Percentiles rank a stretch among this genome's conserved stretches.
These are phyloP conservation scores for Pteropus alecto DNA, from an alignment of 2,113 vertebrate species.

Conservation along the genomic window DNA sequence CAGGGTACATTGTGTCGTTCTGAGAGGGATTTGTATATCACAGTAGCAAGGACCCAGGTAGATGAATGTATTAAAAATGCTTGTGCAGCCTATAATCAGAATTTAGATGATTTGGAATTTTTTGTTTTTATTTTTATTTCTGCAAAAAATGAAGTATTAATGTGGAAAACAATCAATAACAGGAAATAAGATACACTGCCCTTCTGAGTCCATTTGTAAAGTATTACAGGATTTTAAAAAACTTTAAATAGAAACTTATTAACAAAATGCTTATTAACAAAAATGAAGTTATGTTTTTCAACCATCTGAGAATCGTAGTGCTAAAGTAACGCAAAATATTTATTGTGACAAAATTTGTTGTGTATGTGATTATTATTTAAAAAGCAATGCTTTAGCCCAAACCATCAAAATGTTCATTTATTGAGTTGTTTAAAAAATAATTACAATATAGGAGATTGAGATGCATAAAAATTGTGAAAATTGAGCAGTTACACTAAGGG, in stretches of 20 bases:
- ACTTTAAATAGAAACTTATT: background rate
- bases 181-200: background rate
- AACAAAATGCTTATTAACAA: background rate
- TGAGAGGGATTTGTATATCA: background rate
- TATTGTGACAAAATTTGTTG: background rate
- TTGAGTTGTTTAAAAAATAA: conserved; percentile 6
- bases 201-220: background rate
- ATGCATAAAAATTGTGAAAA: background rate
- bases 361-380: background rate
- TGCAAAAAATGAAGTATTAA: background rate
- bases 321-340: background rate
- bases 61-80: background rate
- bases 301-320: background rate
- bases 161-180: background rate
- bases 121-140: background rate
- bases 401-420: background rate
- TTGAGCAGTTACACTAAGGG: background rate
- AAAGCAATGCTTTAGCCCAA: background rate
- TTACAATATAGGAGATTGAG: background rate
- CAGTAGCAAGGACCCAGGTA: background rate
- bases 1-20: background rate
- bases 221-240: background rate
- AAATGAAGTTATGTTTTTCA: background rate
- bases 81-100: background rate
- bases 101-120: background rate